Base-by-base conservation (phyloP, 2,888 invertebrate species). In the Plebejus melissa region DNA sequence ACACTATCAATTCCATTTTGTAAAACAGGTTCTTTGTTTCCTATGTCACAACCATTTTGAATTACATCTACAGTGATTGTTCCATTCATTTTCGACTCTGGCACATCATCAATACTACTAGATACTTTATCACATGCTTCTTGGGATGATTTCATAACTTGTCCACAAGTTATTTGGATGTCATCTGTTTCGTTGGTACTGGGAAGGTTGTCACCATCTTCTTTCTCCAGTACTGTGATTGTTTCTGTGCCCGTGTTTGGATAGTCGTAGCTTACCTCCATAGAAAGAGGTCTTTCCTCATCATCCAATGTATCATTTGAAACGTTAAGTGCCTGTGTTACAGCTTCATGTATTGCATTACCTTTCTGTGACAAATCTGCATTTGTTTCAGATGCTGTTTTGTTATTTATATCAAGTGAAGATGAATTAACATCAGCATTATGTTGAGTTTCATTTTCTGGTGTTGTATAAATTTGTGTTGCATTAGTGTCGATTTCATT, bases 131-230 rank as follows among this genome's bases (percentile, higher is more conserved):
- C 82, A 7, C 57, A 28, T 13, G 83, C 78, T 6, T 90, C 88
- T 82, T 86, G 89, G 3, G 91, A 89, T 74, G 75, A 81, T 74
- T 82, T 83, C 0, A 85, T 70, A 2, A 80, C 76, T 84, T 93
- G 93, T 3, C 91, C 92, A 76, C 91, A 91, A 79, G 90, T 90
- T 74, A 93, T 91, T 78, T 89, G 88, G 4, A 91, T 80, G 78
- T 93, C 93, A 78, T 93, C 92, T 1, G 89, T 90, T 9, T 91
- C 92, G 78, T 87, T 90, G 0, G 88, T 87, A 76, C 88, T 88
- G 0, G 93, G 91, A 16, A 92, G 80, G 76, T 88, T 88, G 54
- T 91, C 90, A 16, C 87, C 89, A 6, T 90, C 89, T n/a, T 83
- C 80, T 79, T 84, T 88, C 11, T 90, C 91, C 22, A 91, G 72